Evolutionary conservation across 2,113 vertebrate species (phyloP).

Genomic region (Craseonycteris thonglongyai): DNA sequence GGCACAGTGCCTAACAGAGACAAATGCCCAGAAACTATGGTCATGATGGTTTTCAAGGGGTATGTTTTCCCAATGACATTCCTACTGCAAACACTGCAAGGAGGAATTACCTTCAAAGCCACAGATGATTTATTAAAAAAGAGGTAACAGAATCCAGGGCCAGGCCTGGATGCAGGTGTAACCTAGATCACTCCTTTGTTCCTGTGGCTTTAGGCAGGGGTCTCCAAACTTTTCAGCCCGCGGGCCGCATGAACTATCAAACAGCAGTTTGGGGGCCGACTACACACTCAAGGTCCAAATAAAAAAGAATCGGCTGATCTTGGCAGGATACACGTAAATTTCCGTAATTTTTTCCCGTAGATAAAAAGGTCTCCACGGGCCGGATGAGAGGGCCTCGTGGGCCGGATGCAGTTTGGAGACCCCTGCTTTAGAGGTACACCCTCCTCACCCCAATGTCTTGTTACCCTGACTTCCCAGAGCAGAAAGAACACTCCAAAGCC

Average conservation of each 20-base stretch:
- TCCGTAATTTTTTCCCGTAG: too few species aligned
- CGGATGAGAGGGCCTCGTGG: too few species aligned
- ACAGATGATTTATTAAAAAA: slow-evolving; percentile 38
- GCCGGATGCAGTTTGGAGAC: too few species aligned
- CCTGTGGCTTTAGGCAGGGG: not conserved
- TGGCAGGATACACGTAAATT: too few species aligned
- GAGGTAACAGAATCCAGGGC: not conserved
- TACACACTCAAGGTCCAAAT: too few species aligned
- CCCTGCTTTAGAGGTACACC: not conserved
- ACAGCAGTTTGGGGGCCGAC: too few species aligned
- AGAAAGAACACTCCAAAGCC: not conserved
- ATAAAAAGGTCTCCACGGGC: too few species aligned
- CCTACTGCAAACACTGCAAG: not conserved
- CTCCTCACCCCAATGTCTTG: not conserved
- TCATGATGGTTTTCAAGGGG: not conserved
- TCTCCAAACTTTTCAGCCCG: too few species aligned
- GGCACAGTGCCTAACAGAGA: not conserved
- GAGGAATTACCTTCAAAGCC: not conserved
- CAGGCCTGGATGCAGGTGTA: not conserved
- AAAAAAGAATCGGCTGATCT: too few species aligned
- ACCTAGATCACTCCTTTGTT: not conserved
- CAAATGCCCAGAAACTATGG: not conserved
- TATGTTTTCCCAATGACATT: not conserved
- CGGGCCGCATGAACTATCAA: too few species aligned
- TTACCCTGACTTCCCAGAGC: not conserved